Percentiles rank a stretch among this genome's conserved stretches.
Conservation (phyloP, 1,140 invertebrate genomes). For the Micrasema longulum region DNA sequence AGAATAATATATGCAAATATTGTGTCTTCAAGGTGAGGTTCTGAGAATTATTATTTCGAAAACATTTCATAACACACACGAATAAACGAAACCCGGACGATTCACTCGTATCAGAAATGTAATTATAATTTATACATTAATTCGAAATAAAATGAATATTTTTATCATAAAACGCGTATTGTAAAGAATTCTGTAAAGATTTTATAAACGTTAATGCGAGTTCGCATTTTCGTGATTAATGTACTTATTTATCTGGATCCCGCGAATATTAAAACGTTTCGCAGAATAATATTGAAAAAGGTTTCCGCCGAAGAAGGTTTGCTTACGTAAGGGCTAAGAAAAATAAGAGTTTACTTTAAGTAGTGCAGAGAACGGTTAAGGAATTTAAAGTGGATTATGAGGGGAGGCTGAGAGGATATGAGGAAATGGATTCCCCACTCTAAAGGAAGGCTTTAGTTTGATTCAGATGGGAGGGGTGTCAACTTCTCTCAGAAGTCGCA, state of each 20-base stretch:
- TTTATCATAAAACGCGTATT: no score
- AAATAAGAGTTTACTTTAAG: constrained; percentile 37
- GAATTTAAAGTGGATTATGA: constrained; percentile 36
- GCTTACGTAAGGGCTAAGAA: constrained; percentile 15
- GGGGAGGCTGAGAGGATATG: constrained; percentile 30
- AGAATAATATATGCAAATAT: no score
- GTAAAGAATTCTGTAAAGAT: no score
- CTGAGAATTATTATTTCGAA: no score
- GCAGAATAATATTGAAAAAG: constrained; percentile 20
- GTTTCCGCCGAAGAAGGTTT: not conserved
- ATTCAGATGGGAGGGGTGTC: constrained; percentile 21
- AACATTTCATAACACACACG: not conserved
- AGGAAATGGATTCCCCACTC: constrained; percentile 36
- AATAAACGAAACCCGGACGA: no score
- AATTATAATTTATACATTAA: no score
- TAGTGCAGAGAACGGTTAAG: constrained; percentile 19
- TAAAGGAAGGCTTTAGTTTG: constrained; percentile 29
- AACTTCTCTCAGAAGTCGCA: constrained; percentile 22
- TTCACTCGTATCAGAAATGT: no score
- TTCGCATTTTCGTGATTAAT: not conserved
- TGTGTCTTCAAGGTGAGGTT: no score
- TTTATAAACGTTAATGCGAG: no score
- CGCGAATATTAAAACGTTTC: constrained; percentile 2
- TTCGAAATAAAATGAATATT: no score
- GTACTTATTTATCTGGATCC: not conserved